Evolutionary conservation across 2,113 vertebrate genomes (phyloP).

Genomic region (Actenoides hombroni): DNA sequence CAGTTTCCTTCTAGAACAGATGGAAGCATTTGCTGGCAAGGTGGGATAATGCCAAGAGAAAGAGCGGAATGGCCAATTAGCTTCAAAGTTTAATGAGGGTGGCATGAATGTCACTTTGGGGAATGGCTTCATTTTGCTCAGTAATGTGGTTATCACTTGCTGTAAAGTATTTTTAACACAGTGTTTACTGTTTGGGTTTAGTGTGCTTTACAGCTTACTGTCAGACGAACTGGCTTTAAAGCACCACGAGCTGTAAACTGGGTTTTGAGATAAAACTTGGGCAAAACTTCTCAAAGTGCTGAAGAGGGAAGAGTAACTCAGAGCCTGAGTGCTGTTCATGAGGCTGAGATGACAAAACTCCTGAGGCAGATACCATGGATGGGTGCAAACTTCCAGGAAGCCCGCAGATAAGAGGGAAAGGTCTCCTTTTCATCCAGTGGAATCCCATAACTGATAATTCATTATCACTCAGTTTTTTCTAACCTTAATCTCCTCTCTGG

Average conservation of each 20-base stretch:
- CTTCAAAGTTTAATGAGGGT: background rate
- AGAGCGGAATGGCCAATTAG: background rate
- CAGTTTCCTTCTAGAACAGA: background rate
- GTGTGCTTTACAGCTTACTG: background rate
- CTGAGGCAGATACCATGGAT: background rate
- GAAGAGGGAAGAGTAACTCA: background rate
- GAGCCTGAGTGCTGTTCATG: background rate
- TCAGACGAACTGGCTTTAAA: background rate
- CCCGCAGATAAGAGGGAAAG: background rate
- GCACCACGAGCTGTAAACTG: background rate
- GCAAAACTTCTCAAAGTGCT: background rate
- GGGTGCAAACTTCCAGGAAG: background rate
- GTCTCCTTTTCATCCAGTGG: background rate
- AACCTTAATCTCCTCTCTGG: background rate
- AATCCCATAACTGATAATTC: background rate
- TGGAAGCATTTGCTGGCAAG: slow-evolving; percentile 3
- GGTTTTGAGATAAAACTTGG: background rate
- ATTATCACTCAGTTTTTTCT: background rate
- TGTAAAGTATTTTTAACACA: background rate
- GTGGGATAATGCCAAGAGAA: slow-evolving; percentile 2
- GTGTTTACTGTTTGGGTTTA: background rate
- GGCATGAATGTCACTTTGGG: background rate
- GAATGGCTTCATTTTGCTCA: background rate
- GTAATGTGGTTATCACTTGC: background rate
- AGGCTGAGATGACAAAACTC: background rate